Base-by-base conservation (phyloP, 2,113 vertebrate genomes). In the Sceloporus undulatus region DNA sequence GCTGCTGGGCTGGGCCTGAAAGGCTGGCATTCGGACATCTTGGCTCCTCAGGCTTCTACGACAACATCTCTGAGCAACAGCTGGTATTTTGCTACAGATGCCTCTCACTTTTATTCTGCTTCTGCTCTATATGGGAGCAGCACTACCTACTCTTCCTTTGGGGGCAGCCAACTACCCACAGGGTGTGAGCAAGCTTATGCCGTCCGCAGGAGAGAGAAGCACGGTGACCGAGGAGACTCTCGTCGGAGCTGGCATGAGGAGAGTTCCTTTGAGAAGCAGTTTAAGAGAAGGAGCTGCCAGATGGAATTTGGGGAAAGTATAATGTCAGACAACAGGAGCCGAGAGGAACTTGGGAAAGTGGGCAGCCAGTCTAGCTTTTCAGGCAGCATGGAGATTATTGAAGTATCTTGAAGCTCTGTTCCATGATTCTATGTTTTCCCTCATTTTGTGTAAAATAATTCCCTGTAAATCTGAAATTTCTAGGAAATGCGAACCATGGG, bases 181-280 rank as follows among this genome's bases (percentile, higher is more conserved):
- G 97, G 97, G 56, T 93, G 96, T 4, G 98, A 99, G 34, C 97
- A 93, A 13, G 95, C 96, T 5, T 94, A 91, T 19, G 96, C 96
- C 0, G 98, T 98, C 86, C 98, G 98, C 54, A 91, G 98, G 87
- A 95, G 98, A 77, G 96, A 97, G 9, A 97, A 97, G 87, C 97
- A 97, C 0, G 95, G 96, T 0, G 97, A 98, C 82, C 93, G 96
- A 0, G 97, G 98, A 0, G 98, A 98, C 96, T 99, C 98, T 0
- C 94, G 99, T 88, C 94, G 99, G 23, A 99, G 98, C 96, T 99
- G 99, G 98, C 99, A 99, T 0, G 99, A 99, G 75, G 99, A 99
- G 91, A 99, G 98, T 96, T 97, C 97, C 90, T 99, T 99, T 0
- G 99, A 99, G 91, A 99, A 99, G 97, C 98, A 99, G 95, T 98